Evolutionary conservation across 2,797 vertebrate species (phyloP).

Genomic region (Periophthalmus magnuspinnatus): DNA sequence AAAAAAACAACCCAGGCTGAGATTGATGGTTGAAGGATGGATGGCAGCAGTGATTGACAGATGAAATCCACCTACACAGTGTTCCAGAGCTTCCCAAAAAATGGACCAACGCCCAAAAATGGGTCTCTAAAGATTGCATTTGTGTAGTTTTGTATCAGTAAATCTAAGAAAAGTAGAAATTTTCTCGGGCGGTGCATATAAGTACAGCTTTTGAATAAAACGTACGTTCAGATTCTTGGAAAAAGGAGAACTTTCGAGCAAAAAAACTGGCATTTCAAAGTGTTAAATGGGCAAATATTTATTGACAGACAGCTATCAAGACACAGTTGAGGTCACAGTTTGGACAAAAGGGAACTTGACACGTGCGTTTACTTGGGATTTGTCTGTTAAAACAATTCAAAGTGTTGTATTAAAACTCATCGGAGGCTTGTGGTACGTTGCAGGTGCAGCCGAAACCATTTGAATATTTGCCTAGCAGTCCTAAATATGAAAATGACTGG

Average conservation of each 20-base stretch:
- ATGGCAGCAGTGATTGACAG: slow-evolving; percentile 1
- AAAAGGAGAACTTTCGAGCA: neutral
- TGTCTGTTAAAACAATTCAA: too few species aligned
- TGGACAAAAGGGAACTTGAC: too few species aligned
- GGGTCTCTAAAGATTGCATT: neutral
- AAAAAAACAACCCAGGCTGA: neutral
- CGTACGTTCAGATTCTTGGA: neutral
- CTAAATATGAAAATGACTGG: neutral
- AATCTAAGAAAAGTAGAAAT: neutral
- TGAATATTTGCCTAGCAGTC: neutral
- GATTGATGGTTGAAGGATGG: neutral
- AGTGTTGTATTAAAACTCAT: too few species aligned
- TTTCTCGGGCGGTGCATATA: neutral
- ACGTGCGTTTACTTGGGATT: too few species aligned
- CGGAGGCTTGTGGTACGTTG: neutral
- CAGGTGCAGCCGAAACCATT: neutral
- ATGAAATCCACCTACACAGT: slow-evolving; percentile 7
- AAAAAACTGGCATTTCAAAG: neutral
- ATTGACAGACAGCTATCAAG: too few species aligned
- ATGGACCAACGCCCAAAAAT: neutral
- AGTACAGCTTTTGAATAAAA: neutral
- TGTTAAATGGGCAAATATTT: too few species aligned
- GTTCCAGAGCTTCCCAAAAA: neutral
- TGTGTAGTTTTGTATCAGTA: neutral
- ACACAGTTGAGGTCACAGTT: too few species aligned